Conservation (phyloP, 2,888 invertebrate genomes). For the Loripinus fragilis region DNA sequence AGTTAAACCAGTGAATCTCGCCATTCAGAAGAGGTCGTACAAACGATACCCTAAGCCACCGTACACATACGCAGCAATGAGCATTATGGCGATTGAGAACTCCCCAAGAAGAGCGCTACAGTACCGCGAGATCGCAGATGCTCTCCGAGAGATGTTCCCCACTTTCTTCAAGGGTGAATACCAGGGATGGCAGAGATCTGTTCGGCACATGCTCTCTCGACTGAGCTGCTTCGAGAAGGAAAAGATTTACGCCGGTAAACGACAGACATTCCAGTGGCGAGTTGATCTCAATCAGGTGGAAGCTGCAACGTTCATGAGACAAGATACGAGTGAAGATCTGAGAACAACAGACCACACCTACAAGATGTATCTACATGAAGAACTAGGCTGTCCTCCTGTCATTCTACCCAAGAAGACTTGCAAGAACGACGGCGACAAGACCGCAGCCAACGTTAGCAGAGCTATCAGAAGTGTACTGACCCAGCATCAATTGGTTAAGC, state of each 20-base stretch:
- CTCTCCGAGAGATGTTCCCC: constrained; percentile 63
- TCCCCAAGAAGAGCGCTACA: constrained; percentile 61
- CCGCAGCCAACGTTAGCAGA: not conserved
- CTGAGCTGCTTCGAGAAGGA: constrained; percentile 65
- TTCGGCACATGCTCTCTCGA: constrained; percentile 71
- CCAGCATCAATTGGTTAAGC: not conserved
- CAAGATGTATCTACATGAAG: constrained; percentile 59
- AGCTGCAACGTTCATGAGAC: constrained; percentile 55
- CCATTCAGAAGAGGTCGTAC: constrained; percentile 31
- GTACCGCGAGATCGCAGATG: constrained; percentile 56
- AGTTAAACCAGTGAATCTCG: not conserved
- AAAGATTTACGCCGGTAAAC: constrained; percentile 17
- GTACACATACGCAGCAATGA: constrained; percentile 72
- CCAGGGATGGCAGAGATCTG: constrained; percentile 71
- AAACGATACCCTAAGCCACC: constrained; percentile 73
- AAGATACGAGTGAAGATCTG: constrained; percentile 49
- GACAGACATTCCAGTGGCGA: constrained; percentile 46
- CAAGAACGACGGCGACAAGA: not conserved
- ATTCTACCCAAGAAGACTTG: constrained; percentile 27
- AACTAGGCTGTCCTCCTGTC: constrained; percentile 57
- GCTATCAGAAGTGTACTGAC: not conserved
- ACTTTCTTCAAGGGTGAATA: constrained; percentile 69
- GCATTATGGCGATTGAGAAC: constrained; percentile 63
- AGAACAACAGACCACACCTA: constrained; percentile 32
- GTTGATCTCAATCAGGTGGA: constrained; percentile 62